A percentile compares a stretch with the other conserved stretches of the same genome.
Conservation (phyloP, 2,797 vertebrate species). For the Acrossocheilus fasciatus region DNA sequence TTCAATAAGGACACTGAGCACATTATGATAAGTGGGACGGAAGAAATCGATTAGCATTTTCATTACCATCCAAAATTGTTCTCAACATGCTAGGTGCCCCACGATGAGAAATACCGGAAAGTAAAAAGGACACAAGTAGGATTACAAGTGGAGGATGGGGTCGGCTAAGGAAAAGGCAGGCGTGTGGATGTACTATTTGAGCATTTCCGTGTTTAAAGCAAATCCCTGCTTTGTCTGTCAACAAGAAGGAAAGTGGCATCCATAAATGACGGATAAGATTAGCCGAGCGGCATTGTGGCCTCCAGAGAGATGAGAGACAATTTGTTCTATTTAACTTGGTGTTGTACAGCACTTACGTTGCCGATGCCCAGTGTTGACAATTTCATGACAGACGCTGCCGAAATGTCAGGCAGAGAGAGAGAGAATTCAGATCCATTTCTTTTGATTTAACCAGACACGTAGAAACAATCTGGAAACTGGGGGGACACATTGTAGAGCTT, state of each 20-base stretch:
- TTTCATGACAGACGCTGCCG: background rate
- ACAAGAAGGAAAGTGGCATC: slow-evolving; percentile 29
- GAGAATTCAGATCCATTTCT: slow-evolving; percentile 2
- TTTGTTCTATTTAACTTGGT: slow-evolving; percentile 18
- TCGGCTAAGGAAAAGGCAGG: slow-evolving; percentile 10
- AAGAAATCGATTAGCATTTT: slow-evolving; percentile 52
- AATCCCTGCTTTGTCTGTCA: slow-evolving; percentile 18
- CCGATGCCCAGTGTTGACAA: slow-evolving; percentile 23
- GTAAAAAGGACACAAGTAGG: background rate
- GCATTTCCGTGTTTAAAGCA: slow-evolving; percentile 14
- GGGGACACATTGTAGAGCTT: background rate
- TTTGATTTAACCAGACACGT: slow-evolving; percentile 1
- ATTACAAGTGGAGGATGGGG: background rate
- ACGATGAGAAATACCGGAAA: background rate
- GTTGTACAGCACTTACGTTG: slow-evolving; percentile 18
- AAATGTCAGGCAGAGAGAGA: slow-evolving; percentile 16
- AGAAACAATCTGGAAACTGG: background rate
- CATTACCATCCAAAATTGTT: slow-evolving; percentile 34
- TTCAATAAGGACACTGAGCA: slow-evolving; percentile 48
- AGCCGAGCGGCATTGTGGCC: slow-evolving; percentile 15
- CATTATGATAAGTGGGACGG: slow-evolving; percentile 35
- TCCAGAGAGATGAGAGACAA: slow-evolving; percentile 44
- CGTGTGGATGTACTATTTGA: background rate
- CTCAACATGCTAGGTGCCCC: slow-evolving; percentile 14
- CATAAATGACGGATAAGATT: slow-evolving; percentile 31